Evolutionary conservation across 2,888 invertebrate species (phyloP).

Genomic region (Noctua janthe): DNA sequence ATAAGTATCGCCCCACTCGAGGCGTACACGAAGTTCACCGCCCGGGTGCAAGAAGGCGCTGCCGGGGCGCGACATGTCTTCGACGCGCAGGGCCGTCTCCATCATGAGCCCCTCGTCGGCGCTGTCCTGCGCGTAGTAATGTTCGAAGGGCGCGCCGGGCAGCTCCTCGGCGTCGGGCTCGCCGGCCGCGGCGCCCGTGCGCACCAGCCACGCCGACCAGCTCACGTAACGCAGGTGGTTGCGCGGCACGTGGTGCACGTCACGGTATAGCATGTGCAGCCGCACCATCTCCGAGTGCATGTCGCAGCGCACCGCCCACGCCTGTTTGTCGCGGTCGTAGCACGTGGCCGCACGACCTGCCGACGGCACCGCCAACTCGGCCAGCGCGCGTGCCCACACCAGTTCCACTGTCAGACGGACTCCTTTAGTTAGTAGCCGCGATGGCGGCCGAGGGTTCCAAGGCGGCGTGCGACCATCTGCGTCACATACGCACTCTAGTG

Average conservation of each 20-base stretch:
- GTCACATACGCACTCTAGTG: conserved; percentile 93
- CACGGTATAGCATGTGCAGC: conserved; percentile 93
- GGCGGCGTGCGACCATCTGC: conserved; percentile 93
- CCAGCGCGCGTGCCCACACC: conserved; percentile 92
- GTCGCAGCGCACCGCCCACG: conserved; percentile 94
- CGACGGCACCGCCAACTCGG: conserved; percentile 89
- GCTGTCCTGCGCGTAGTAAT: conserved; percentile 95
- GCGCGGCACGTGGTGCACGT: conserved; percentile 94
- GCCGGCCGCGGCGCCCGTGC: conserved; percentile 88
- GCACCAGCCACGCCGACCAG: conserved; percentile 93
- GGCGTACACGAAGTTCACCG: conserved; percentile 93
- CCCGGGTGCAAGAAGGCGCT: conserved; percentile 93
- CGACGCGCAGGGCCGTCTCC: conserved; percentile 94
- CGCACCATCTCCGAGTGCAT: conserved; percentile 94
- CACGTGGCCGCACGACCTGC: conserved; percentile 91
- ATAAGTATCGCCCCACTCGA: conserved; percentile 96
- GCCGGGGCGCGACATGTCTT: conserved; percentile 92
- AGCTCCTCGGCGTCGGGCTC: conserved; percentile 92
- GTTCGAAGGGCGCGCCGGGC: conserved; percentile 94
- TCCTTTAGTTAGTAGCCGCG: conserved; percentile 91
- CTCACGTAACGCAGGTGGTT: conserved; percentile 93
- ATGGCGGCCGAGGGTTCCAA: conserved; percentile 92
- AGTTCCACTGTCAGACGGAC: conserved; percentile 94
- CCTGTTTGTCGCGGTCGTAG: conserved; percentile 95
- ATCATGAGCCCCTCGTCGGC: conserved; percentile 95